These are phyloP conservation scores for Aphrophora alni DNA, from an alignment of 2,888 invertebrate species.

Conservation along the genomic window DNA sequence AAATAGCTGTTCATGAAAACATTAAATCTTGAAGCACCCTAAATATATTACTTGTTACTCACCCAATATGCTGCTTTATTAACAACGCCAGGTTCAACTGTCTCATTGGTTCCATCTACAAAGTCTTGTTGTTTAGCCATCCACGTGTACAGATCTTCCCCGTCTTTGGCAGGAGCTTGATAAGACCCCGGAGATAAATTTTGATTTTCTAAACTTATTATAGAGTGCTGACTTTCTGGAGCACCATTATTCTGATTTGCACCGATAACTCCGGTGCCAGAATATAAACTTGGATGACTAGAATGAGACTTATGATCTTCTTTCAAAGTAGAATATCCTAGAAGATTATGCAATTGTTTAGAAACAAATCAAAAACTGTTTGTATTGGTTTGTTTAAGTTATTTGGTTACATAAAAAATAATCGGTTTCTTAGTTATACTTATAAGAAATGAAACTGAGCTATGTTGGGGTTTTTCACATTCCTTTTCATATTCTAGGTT, in stretches of 20 bases:
- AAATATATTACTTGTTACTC: neutral
- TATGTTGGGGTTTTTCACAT: too few species aligned
- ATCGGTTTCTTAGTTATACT: too few species aligned
- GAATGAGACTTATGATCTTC: conserved; percentile 46
- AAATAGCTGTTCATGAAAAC: too few species aligned
- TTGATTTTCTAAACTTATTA: conserved; percentile 56
- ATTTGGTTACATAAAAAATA: too few species aligned
- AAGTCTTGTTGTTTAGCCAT: conserved; percentile 88
- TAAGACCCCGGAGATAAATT: conserved; percentile 27
- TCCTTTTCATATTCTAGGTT: too few species aligned
- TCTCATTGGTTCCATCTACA: conserved; percentile 44
- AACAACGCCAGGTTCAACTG: conserved; percentile 40
- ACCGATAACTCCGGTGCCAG: neutral
- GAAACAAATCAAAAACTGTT: too few species aligned
- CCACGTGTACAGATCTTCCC: conserved; percentile 86
- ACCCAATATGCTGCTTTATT: conserved; percentile 39
- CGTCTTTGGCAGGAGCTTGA: conserved; percentile 27
- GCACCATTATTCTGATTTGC: conserved; percentile 47
- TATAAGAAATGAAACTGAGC: too few species aligned
- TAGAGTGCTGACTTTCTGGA: conserved; percentile 58
- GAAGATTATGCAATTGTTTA: too few species aligned
- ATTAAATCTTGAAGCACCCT: too few species aligned
- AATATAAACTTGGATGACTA: conserved; percentile 32
- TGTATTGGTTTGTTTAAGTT: too few species aligned
- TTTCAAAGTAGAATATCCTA: conserved; percentile 48